A percentile compares a stretch with the other conserved stretches of the same genome.
These are phyloP conservation scores for Protosalanx chinensis DNA, from an alignment of 2,797 vertebrate genomes.

Conservation along the genomic window DNA sequence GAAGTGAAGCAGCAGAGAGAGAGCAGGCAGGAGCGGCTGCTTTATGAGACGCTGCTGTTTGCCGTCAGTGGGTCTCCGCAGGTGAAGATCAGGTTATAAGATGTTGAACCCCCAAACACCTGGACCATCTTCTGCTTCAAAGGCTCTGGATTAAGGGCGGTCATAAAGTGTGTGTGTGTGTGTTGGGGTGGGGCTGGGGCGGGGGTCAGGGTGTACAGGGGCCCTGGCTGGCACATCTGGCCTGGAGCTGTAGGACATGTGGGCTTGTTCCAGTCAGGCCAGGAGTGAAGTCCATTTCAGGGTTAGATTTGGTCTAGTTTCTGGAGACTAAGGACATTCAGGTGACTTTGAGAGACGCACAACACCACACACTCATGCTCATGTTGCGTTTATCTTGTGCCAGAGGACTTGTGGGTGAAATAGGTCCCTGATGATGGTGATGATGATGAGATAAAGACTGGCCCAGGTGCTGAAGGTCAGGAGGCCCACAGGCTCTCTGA, in stretches of 20 bases:
- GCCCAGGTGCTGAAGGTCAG: conserved; percentile 53
- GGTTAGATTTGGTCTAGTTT: not conserved
- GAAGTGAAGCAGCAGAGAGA: conserved; percentile 48
- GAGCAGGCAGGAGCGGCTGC: not conserved
- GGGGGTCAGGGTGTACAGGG: conserved; percentile 33
- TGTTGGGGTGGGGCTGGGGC: not conserved
- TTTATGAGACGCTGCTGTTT: conserved; percentile 74
- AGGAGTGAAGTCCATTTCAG: conserved; percentile 41
- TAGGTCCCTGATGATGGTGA: not conserved
- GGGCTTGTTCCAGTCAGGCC: conserved; percentile 45
- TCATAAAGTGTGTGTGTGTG: conserved; percentile 43
- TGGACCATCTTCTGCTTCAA: conserved; percentile 62
- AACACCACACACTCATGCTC: not conserved
- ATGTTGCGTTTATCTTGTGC: not conserved
- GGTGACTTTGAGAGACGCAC: not conserved
- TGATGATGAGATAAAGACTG: conserved; percentile 47
- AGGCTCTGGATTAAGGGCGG: conserved; percentile 16
- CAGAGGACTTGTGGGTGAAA: not conserved
- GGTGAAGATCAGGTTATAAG: conserved; percentile 79
- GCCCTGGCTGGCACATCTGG: conserved; percentile 54
- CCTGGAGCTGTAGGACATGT: not conserved
- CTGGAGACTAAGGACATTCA: not conserved
- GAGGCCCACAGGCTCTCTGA: conserved; percentile 44
- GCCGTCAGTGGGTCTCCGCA: conserved; percentile 54
- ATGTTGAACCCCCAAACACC: conserved; percentile 61